Base-by-base conservation (phyloP, 2,888 invertebrate genomes). In the Resseliella maxima region DNA sequence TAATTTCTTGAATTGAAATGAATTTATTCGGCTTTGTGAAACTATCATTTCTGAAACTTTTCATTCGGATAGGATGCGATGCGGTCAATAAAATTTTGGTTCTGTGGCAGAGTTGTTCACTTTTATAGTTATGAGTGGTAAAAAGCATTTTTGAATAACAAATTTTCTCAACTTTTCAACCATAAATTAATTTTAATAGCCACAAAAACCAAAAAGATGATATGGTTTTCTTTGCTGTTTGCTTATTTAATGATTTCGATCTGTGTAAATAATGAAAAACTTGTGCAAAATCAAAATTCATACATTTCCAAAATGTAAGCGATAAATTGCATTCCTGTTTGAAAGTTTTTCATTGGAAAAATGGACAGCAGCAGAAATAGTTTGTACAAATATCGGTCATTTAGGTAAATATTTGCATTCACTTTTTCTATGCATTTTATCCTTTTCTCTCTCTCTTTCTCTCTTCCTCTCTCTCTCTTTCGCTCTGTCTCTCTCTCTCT, bases 111-210 rank as follows among this genome's bases (percentile, higher is more conserved):
- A 31, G 35, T 72, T 72, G 72, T 5, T 1, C 31, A 72, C 72
- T 72, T 72, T 72, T 31, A 31, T 31, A n/a, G n/a, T n/a, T n/a
- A 35, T 15, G 72, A 24, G 24, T 10, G 0, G 18, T 72, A 72
- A 72, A 31, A 72, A 31, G 31, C 15, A 72, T 72, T 27, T 31
- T 35, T 12, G 31, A 59, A 27, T 72, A 72, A 72, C 72, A 24
- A 59, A 72, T 72, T 72, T 31, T 31, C 31, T 72, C 31, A 72
- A 72, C 72, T 72, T 72, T 72, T 72, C 31, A 15, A 72, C 72
- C 72, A 72, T 72, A 72, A 72, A 72, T 72, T 72, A 72, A 72
- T 72, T 72, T 72, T 21, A 72, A 35, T 72, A n/a, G 35, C 31
- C 31, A n/a, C 59, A 31, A 41, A 41, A 41, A 12, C 41, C 5